Evolutionary conservation across 2,797 vertebrate genomes (phyloP), one percentile per base, ranked within the genome.

Genomic region (Protonibea diacanthus): DNA sequence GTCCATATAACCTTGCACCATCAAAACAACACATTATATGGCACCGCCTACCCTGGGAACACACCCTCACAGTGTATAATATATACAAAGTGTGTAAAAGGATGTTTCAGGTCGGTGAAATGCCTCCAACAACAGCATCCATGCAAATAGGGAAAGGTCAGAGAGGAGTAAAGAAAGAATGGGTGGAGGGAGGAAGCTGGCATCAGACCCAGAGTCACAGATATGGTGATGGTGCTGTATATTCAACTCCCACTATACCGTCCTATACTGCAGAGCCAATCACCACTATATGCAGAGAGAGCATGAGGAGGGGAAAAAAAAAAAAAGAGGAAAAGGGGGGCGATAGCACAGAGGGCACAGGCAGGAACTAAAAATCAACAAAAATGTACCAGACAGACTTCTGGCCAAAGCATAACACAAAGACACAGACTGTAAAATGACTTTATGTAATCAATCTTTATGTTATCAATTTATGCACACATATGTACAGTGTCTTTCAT

Each of bases 71-170:
- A 20, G 52, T 75, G 70, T 80, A 47, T 68, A 83, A 81, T 72
- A 17, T 66, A 80, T 65, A 82, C 71, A 60, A 67, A 57, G 60
- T 79, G 80, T 71, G 86, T 61, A 44, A 85, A 82, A 78, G 69
- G 76, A 86, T 3, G 1, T 70, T 74, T 79, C 45, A 51, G 77
- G 86, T 92, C 88, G 91, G 88, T 85, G 85, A 61, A 88, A 88
- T 23, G 45, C 69, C 40, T 78, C 49, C 49, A 75, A 85, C 76
- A 84, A 78, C 81, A 83, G 73, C 83, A 74, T 66, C 60, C 62
- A 86, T 89, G 90, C 80, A 91, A 91, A 93, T 83, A 74, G 84
- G 81, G 75, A 86, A 78, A 85, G 85, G 89, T 89, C 81, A 89
- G 74, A 74, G 85, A 88, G 60, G 79, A 71, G 74, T 66, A 76